Evolutionary conservation across 1,140 invertebrate genomes (phyloP).

Genomic region (Drosophila equinoxialis): DNA sequence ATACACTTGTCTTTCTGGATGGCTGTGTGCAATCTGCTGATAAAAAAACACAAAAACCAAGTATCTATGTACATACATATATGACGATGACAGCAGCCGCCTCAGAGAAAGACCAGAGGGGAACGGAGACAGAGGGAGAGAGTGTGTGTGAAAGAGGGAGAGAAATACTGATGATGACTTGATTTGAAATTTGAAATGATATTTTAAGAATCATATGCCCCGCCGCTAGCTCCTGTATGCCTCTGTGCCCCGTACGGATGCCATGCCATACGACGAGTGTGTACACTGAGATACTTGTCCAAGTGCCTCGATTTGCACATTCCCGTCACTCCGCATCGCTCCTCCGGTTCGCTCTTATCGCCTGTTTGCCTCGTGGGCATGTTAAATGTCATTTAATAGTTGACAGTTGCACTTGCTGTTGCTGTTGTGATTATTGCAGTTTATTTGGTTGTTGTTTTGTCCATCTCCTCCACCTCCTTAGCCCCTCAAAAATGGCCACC

Average conservation of each 20-base stretch:
- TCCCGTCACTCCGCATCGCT: background rate
- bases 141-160: background rate
- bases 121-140: background rate
- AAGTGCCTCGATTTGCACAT: slow-evolving; percentile 15
- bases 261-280: background rate
- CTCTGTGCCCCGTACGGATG: too few species aligned
- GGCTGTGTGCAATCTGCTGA: slow-evolving; percentile 40
- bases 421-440: slow-evolving; percentile 71
- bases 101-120: background rate
- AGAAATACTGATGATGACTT: slow-evolving; percentile 62
- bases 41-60: slow-evolving; percentile 23
- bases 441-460: slow-evolving; percentile 33
- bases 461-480: background rate
- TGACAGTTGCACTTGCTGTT: slow-evolving; percentile 77
- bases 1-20: slow-evolving; percentile 39
- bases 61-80: background rate
- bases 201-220: slow-evolving; percentile 76
- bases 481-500: background rate
- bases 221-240: background rate
- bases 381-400: slow-evolving; percentile 81
- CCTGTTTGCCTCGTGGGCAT: slow-evolving; percentile 59
- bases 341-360: background rate
- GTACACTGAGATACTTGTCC: slow-evolving; percentile 3
- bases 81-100: slow-evolving; percentile 5
- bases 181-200: slow-evolving; percentile 79